A percentile compares a stretch with the other conserved stretches of the same genome.
Conservation (phyloP, 2,113 vertebrate species). For the Peromyscus californicus region DNA sequence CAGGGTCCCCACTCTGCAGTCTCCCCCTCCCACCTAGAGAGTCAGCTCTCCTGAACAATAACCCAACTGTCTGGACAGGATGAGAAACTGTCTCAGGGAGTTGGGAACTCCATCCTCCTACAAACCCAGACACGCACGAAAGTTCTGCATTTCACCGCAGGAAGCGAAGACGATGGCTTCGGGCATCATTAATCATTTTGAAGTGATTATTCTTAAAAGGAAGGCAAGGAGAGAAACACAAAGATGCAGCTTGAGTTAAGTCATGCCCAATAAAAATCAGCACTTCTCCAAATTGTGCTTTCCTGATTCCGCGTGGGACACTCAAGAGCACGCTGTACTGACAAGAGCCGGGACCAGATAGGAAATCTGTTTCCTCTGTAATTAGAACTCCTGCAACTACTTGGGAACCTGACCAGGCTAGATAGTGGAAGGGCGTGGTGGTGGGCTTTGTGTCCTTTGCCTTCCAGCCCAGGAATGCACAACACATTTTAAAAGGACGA, state of each 20-base stretch:
- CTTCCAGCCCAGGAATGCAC: neutral
- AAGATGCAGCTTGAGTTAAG: conserved; percentile 83
- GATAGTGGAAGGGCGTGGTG: neutral
- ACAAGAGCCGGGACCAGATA: neutral
- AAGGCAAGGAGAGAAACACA: conserved; percentile 69
- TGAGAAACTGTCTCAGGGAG: conserved; percentile 78
- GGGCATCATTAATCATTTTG: conserved; percentile 88
- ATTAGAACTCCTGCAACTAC: conserved; percentile 16
- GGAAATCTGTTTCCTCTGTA: conserved; percentile 48
- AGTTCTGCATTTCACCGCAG: conserved; percentile 78
- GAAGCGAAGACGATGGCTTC: conserved; percentile 85
- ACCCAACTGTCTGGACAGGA: conserved; percentile 82
- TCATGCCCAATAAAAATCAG: conserved; percentile 82
- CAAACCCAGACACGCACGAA: conserved; percentile 85
- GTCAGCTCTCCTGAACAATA: conserved; percentile 83
- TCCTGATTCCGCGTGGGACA: neutral
- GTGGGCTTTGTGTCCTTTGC: neutral
- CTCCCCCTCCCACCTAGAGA: conserved; percentile 71
- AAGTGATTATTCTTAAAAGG: conserved; percentile 85
- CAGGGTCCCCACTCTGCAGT: conserved; percentile 51
- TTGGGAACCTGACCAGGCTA: neutral
- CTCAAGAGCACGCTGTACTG: neutral
- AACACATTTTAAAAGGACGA: neutral
- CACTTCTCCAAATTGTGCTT: conserved; percentile 76
- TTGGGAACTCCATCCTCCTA: conserved; percentile 73